Evolutionary conservation across 2,797 vertebrate genomes (phyloP).

Genomic region (Schizopygopsis pylzovi): DNA sequence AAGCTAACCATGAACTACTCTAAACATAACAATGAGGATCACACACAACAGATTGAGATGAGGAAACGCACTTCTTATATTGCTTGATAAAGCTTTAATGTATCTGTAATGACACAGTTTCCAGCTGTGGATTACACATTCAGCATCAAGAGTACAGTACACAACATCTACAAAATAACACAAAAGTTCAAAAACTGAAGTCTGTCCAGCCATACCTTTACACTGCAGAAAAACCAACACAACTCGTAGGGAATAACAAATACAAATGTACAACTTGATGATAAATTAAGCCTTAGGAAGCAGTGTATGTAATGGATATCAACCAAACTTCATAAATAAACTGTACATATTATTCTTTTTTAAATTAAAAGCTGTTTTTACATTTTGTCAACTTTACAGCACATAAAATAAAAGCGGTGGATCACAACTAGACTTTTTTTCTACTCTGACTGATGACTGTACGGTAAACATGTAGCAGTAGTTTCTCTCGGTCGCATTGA

Average conservation of each 20-base stretch:
- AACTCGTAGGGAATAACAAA: conserved; percentile 56
- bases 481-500: conserved; percentile 10
- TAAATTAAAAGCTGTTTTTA: conserved; percentile 17
- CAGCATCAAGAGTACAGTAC: conserved; percentile 64
- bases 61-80: conserved; percentile 68
- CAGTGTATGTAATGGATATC: conserved; percentile 75
- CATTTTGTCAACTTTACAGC: conserved; percentile 52
- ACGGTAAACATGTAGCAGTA: conserved; percentile 37
- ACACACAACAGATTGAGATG: not conserved
- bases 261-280: conserved; percentile 63
- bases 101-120: conserved; percentile 72
- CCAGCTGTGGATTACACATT: conserved; percentile 71
- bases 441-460: conserved; percentile 66
- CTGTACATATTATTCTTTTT: conserved; percentile 53
- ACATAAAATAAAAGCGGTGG: conserved; percentile 68
- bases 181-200: conserved; percentile 65
- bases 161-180: conserved; percentile 72
- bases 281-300: conserved; percentile 76
- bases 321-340: conserved; percentile 79
- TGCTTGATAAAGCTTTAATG: conserved; percentile 75
- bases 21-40: not conserved
- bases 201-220: conserved; percentile 78
- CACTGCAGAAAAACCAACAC: conserved; percentile 66
- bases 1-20: not conserved
- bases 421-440: conserved; percentile 84